Base-by-base conservation (phyloP, 2,888 invertebrate genomes). In the Allacma fusca region DNA sequence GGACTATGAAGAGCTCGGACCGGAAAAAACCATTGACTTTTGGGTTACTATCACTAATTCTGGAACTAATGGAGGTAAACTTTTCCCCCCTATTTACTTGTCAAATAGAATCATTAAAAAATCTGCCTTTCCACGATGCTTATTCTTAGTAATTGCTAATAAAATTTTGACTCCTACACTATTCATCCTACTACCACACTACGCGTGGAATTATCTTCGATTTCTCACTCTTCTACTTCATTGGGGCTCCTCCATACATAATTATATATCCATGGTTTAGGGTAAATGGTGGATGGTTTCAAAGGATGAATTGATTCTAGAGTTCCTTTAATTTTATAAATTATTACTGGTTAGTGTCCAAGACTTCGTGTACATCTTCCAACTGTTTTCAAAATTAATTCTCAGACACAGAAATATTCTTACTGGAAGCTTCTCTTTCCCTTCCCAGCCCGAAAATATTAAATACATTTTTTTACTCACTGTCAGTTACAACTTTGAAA, bases 1-100 rank as follows among this genome's bases (percentile, higher is more conserved):
- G 96, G 96, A 96, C 90, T 96, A 95, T 87, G 96, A 96, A 86
- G 96, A 96, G 86, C 88, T 96, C 69, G 96, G 96, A 29, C 94
- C 95, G 1, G 96, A 96, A 88, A 96, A 96, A 87, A 96, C 95
- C 19, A 96, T 96, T 85, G 96, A 96, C 88, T 96, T 96, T 87
- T 96, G 96, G 96, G 96, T 96, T 75, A 95, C 94, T 76, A 96
- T 96, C 85, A 94, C 94, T 78, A 96, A 96, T 87, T 91, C 93
- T 81, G 94, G 94, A 89, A 93, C 92, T 87, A 77, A 81, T 72
- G 92, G 93, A 89, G 94, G 94, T 94, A 85, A 86, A 67, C 29
- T 29, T 67, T 67, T 34, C 28, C 19, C 67, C 34, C 24, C 67
- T n/a, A 21, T 24, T 62, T 26, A 62, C 26, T 62, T 24, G 24